Evolutionary conservation across 2,113 vertebrate genomes (phyloP), one percentile per base, ranked within the genome.

Genomic region (Coturnix japonica): DNA sequence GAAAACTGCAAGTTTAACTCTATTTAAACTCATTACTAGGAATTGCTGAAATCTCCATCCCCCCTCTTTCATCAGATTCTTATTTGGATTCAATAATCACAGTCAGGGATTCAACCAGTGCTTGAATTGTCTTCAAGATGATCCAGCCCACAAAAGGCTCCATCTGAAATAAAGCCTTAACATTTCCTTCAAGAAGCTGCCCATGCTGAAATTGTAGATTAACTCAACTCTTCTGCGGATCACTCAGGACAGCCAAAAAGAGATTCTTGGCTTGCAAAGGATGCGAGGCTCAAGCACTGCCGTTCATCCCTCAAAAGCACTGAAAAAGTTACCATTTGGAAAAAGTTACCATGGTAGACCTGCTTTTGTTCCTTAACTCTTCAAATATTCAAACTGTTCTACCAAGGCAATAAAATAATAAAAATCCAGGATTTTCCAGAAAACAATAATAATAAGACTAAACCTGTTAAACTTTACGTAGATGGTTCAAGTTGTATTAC

Each of bases 1-100:
- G 81, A 87, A 79, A 93, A 41, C 17, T 51, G 18, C 4, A 59
- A 47, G 16, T 89, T 93, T 65, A 75, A 75, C 28, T 84, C 8
- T 4, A 37, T 76, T 75, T 75, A 73, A 85, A 16, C 20, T 7
- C 17, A 74, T 31, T 12, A 12, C 12, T 37, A 16, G 1, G 11
- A 11, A n/a, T 3, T 79, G 15, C n/a, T 65, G 41, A 61, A 79
- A 81, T 18, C 11, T 67, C 35, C 20, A 10, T 90, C 80, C 80
- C 11, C 15, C 63, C 65, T 51, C 37, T 51, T 83, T 83, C 31
- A 78, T n/a, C 74, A 64, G 6, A 44, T 77, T 66, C 79, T 25
- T 80, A 15, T 39, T 23, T 41, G 37, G 8, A 13, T 54, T 88
- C 80, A 83, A 19, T 43, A 46, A 13, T 2, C 14, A 59, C 65